phyloP scores from a whole-genome alignment of 2,113 vertebrate genomes.

The Cheilinus undulatus region DNA sequence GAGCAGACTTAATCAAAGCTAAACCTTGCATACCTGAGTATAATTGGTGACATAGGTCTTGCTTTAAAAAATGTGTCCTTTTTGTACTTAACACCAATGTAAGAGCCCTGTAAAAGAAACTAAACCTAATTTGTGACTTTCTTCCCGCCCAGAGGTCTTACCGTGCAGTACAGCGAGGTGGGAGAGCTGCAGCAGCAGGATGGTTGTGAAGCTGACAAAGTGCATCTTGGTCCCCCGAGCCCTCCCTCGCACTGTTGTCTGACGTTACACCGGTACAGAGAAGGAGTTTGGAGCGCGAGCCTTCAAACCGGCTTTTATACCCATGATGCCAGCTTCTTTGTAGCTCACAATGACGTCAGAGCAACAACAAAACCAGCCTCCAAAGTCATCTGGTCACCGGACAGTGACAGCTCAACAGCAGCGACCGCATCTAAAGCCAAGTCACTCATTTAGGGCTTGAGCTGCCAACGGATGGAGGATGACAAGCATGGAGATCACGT shows the following conservation, averaged over 20 bases:
- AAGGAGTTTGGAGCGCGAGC: slow-evolving; percentile 32
- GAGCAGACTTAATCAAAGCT: no score
- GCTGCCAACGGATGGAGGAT: neutral
- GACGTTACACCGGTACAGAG: slow-evolving; percentile 10
- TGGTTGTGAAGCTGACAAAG: slow-evolving; percentile 18
- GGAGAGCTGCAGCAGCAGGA: slow-evolving; percentile 47
- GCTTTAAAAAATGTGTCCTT: neutral
- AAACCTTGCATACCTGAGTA: no score
- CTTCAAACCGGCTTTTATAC: slow-evolving; percentile 78
- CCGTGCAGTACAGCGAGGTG: slow-evolving; percentile 54
- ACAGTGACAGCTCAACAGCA: slow-evolving; percentile 52
- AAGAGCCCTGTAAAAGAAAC: neutral
- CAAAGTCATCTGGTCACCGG: slow-evolving; percentile 43
- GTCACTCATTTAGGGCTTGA: slow-evolving; percentile 31
- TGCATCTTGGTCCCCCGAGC: slow-evolving; percentile 61
- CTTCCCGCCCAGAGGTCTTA: slow-evolving; percentile 24
- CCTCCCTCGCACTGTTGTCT: neutral
- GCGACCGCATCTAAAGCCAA: slow-evolving; percentile 45
- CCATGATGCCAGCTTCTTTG: slow-evolving; percentile 58
- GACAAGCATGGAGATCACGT: neutral
- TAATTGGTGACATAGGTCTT: no score
- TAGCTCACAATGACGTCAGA: slow-evolving; percentile 77
- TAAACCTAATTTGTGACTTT: no score
- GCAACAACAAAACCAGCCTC: slow-evolving; percentile 68
- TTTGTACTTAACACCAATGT: neutral